A percentile compares a stretch with the other conserved stretches of the same genome.
phyloP scores from a whole-genome alignment of 2,113 vertebrate genomes.

The Dicentrarchus labrax region DNA sequence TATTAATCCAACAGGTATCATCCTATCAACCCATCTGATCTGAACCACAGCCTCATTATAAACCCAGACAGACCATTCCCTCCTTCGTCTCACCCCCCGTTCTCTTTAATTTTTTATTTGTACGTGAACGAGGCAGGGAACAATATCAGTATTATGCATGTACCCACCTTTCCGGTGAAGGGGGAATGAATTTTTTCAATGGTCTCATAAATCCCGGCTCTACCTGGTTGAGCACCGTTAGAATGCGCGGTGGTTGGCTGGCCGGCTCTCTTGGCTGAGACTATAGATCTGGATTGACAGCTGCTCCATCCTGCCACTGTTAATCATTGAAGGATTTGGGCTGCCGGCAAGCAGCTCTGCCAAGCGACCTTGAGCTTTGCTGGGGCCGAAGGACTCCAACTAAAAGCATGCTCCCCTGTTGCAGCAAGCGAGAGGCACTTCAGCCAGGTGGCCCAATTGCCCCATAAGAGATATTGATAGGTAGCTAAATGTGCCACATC shows the following conservation, averaged over 20 bases:
- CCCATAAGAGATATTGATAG: conserved; percentile 58
- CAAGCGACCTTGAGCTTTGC: conserved; percentile 78
- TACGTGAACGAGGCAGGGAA: conserved; percentile 7
- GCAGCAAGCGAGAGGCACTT: conserved; percentile 47
- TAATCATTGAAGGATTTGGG: conserved; percentile 80
- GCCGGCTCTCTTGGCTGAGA: conserved; percentile 57
- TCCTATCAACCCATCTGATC: conserved; percentile 12
- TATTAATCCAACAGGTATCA: conserved; percentile 26
- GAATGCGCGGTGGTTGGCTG: conserved; percentile 45
- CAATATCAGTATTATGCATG: conserved; percentile 64
- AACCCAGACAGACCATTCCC: conserved; percentile 7
- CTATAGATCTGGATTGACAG: conserved; percentile 81
- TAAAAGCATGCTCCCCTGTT: conserved; percentile 71
- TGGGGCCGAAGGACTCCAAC: conserved; percentile 61
- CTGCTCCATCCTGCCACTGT: conserved; percentile 77
- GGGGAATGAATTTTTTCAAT: conserved; percentile 51
- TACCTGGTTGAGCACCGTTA: conserved; percentile 60
- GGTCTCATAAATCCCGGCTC: conserved; percentile 72
- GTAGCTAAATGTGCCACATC: conserved; percentile 27
- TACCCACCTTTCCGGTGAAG: conserved; percentile 35
- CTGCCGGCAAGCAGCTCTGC: conserved; percentile 59
- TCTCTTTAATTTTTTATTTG: conserved; percentile 25
- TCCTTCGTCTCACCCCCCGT: neutral
- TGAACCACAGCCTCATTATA: conserved; percentile 29
- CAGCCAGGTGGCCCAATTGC: conserved; percentile 42